phyloP scores from a whole-genome alignment of 2,797 vertebrate genomes.

The Sebastolobus altivelis region DNA sequence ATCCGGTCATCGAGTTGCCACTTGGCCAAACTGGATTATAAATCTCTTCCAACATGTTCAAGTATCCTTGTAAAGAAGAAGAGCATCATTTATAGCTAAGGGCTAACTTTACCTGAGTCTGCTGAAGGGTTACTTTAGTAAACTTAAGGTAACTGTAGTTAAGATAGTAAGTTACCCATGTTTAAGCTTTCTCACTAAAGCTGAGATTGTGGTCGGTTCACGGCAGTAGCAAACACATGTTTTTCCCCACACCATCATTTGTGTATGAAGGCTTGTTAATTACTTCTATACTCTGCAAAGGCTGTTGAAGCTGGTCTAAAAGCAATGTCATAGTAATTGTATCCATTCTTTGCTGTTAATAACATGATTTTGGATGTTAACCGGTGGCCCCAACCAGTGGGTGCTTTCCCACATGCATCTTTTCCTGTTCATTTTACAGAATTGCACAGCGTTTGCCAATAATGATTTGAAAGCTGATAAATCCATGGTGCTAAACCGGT shows the following conservation, averaged over 20 bases:
- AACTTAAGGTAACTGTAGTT: not conserved
- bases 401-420: not conserved
- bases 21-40: not conserved
- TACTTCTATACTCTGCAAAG: not conserved
- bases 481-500: not conserved
- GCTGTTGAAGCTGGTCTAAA: not conserved
- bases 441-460: not conserved
- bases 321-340: not conserved
- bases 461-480: not conserved
- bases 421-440: not conserved
- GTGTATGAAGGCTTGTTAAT: conserved; percentile 1
- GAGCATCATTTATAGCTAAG: not conserved
- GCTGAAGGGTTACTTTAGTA: not conserved
- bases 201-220: not conserved
- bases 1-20: fast-evolving
- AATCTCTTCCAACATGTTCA: not conserved
- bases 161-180: not conserved
- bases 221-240: not conserved
- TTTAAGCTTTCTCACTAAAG: not conserved
- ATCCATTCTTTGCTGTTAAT: not conserved
- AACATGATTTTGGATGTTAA: not conserved
- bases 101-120: not conserved
- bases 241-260: not conserved
- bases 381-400: not conserved
- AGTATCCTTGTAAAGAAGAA: not conserved